Evolutionary conservation across 2,888 invertebrate genomes (phyloP), one percentile per base, ranked within the genome.

Genomic region (Sipunculus nudus): DNA sequence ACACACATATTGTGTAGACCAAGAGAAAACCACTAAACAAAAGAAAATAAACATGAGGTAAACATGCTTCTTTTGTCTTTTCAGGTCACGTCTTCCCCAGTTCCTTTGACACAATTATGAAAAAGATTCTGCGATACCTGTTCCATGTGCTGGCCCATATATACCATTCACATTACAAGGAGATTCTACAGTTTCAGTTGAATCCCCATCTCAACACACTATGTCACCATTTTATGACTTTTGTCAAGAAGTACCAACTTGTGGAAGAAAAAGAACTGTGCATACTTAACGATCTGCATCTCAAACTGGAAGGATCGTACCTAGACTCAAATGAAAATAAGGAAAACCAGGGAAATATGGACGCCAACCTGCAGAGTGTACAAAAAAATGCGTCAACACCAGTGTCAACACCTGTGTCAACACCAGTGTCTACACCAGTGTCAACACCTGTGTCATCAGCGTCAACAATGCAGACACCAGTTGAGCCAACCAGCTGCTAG

Each of bases 131-230:
- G 87, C 92, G 95, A 85, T 90, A 96, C 87, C 89, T 96, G 88
- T 96, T 95, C 89, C 96, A 96, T 87, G 96, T 97, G 86, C 89
- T 97, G 88, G 96, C 96, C 85, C 97, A 98, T 88, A 89, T 97
- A 85, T 96, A 97, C 88, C 94, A 95, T 85, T 92, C 93, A 86
- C 97, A 98, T 89, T 96, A 96, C 88, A 90, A 93, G 86, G 94
- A 96, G 88, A 91, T 96, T 79, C 92, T 93, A 83, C 89, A 93
- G 84, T 89, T 97, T 32, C 92, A 93, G 77, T 89, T 97, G 84
- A 96, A 96, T 87, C 92, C 94, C 83, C 96, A 97, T 87, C 90
- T 97, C 86, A 96, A 97, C 88, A 91, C 94, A 87, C 92, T 97
- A 78, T 96, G 96, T 88, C 93, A 93, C 86, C 96, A 97, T 88